phyloP scores from a whole-genome alignment of 1,140 invertebrate species.

The Heterodera carotae region DNA sequence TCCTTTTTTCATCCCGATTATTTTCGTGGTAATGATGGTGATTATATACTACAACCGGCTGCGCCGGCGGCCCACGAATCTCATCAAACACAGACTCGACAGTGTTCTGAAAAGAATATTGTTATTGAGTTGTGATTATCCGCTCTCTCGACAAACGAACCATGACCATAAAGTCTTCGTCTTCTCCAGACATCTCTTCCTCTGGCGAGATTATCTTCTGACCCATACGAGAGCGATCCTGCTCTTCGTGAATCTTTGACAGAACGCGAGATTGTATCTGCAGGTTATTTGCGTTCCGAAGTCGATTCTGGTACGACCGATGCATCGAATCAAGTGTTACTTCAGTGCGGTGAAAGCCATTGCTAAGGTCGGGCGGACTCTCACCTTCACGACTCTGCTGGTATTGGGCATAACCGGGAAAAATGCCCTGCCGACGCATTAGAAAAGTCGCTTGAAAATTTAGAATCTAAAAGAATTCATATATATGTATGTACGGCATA shows the following conservation, averaged over 20 bases:
- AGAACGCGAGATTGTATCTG: not conserved
- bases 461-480: not conserved
- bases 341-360: not conserved
- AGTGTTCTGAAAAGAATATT: not conserved
- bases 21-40: not conserved
- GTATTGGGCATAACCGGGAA: no score
- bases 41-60: not conserved
- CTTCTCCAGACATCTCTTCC: not conserved
- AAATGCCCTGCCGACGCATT: not conserved
- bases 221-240: not conserved
- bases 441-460: not conserved
- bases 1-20: not conserved
- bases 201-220: not conserved
- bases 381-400: not conserved
- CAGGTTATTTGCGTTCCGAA: not conserved
- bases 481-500: no score
- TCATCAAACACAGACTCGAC: not conserved
- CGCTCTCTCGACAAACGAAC: not conserved
- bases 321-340: not conserved
- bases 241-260: not conserved
- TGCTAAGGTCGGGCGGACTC: not conserved
- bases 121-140: not conserved
- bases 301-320: not conserved
- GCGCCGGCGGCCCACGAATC: no score
- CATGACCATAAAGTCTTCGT: constrained; percentile 1